Evolutionary conservation across 2,797 vertebrate genomes (phyloP).

Genomic region (Dryobates pubescens): DNA sequence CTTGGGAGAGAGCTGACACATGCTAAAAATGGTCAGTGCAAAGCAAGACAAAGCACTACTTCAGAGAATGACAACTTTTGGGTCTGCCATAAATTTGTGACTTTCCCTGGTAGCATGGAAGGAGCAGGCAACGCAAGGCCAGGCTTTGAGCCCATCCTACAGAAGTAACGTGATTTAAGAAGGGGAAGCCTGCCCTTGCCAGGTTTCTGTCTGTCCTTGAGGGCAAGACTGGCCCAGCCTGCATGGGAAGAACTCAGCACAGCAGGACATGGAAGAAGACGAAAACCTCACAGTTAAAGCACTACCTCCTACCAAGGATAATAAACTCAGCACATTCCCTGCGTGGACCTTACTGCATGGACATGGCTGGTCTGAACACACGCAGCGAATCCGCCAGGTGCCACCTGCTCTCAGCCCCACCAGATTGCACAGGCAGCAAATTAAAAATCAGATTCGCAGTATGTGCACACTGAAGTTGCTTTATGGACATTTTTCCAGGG

Average conservation of each 20-base stretch:
- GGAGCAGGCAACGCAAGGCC: background rate
- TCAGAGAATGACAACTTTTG: background rate
- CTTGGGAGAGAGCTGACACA: background rate
- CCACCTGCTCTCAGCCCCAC: background rate
- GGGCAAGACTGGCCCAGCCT: background rate
- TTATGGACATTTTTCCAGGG: background rate
- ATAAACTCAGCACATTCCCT: background rate
- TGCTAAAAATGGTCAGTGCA: background rate
- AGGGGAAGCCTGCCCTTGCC: background rate
- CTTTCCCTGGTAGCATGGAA: background rate
- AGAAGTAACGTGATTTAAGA: background rate
- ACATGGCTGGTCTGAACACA: background rate
- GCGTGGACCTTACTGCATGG: background rate
- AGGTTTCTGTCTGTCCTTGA: background rate
- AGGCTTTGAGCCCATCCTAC: background rate
- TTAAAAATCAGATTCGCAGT: background rate
- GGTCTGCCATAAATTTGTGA: background rate
- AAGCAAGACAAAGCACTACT: background rate
- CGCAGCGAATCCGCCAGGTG: background rate
- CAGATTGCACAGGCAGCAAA: slow-evolving; percentile 11
- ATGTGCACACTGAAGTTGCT: background rate
- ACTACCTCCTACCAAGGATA: background rate
- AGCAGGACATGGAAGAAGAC: background rate
- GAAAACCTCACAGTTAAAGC: background rate
- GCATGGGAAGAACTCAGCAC: background rate